Evolutionary conservation across 2,888 invertebrate genomes (phyloP).

Genomic region (Cephus pygmeus): DNA sequence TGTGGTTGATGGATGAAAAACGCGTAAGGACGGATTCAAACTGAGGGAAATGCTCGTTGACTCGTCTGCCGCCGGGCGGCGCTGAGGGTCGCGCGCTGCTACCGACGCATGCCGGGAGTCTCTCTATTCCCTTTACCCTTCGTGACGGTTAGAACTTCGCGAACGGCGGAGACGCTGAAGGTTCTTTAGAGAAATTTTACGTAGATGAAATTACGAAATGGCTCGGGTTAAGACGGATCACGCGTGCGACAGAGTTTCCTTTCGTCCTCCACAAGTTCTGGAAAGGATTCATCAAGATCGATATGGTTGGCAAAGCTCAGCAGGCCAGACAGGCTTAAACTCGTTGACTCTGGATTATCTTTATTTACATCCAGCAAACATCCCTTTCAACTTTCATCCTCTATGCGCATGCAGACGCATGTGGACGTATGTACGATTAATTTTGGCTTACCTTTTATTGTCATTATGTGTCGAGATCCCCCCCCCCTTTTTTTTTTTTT

Average conservation of each 20-base stretch:
- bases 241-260: background rate
- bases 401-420: background rate
- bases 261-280: background rate
- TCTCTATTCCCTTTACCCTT: background rate
- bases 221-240: slow-evolving; percentile 11
- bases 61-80: background rate
- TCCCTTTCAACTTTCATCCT: background rate
- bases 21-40: background rate
- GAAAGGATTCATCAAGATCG: background rate
- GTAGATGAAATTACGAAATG: slow-evolving; percentile 19
- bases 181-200: slow-evolving; percentile 9
- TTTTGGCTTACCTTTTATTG: background rate
- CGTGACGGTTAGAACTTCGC: background rate
- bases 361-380: background rate
- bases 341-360: background rate
- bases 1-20: background rate
- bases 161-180: background rate
- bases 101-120: background rate
- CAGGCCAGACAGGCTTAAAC: background rate
- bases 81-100: background rate
- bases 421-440: background rate
- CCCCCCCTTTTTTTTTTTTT: too few relatives aligned
- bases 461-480: background rate
- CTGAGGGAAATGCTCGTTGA: background rate
- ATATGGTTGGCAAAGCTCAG: background rate